Conservation (phyloP, 2,888 invertebrate genomes). For the Mythimna lalbum region DNA sequence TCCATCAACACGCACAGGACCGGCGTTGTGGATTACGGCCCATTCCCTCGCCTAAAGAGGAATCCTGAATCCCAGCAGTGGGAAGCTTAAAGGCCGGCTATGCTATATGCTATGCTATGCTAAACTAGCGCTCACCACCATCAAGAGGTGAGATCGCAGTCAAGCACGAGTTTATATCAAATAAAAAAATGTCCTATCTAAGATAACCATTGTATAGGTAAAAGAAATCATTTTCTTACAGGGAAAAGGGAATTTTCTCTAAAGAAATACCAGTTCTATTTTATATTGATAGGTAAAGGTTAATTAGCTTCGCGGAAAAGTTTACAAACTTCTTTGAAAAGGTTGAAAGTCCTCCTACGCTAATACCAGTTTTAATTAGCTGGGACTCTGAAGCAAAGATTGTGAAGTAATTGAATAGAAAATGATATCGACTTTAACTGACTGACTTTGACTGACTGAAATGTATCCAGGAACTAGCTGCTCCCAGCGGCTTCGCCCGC, state of each 20-base stretch:
- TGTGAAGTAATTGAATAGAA: neutral
- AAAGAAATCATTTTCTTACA: neutral
- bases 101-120: no score
- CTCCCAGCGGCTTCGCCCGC: no score
- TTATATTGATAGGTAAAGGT: slow-evolving; percentile 3
- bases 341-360: neutral
- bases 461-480: neutral
- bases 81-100: no score
- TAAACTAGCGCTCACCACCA: no score
- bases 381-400: neutral
- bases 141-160: no score
- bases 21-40: no score
- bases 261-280: neutral
- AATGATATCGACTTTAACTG: neutral
- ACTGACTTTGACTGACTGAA: no score
- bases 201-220: neutral
- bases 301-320: slow-evolving; percentile 27
- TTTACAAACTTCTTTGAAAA: slow-evolving; percentile 34
- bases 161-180: no score
- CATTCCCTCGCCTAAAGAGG: no score
- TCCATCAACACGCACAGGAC: no score
- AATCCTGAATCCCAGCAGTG: no score
- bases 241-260: neutral
- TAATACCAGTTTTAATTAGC: slow-evolving; percentile 33
- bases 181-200: no score